These are phyloP conservation scores for Xylocopa sonorina DNA, from an alignment of 1,140 invertebrate species.

Conservation along the genomic window DNA sequence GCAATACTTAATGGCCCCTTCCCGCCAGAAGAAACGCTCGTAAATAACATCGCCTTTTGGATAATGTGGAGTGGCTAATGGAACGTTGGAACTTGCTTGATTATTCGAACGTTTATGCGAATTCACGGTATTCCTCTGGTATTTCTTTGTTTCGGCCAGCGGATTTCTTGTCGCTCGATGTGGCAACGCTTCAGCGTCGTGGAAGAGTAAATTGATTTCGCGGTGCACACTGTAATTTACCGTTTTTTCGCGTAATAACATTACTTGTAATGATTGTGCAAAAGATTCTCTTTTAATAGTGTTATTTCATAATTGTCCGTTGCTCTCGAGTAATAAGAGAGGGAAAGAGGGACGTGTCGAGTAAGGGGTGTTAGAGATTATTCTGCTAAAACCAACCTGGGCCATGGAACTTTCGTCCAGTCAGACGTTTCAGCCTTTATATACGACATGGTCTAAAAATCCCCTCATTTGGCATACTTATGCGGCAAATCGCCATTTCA, in stretches of 20 bases:
- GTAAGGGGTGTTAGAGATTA: neutral
- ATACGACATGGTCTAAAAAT: conserved; percentile 20
- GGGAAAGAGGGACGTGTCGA: no score
- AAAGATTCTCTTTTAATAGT: no score
- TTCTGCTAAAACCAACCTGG: no score
- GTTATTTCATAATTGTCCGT: no score
- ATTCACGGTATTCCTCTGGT: neutral
- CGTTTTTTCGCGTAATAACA: no score
- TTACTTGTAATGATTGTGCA: no score
- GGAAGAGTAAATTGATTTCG: no score
- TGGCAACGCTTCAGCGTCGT: neutral
- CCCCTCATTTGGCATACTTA: conserved; percentile 9
- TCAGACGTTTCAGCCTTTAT: neutral
- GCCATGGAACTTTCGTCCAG: no score
- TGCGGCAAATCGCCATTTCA: conserved; percentile 20
- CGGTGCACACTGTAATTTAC: no score
- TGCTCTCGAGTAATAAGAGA: no score
- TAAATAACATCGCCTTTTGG: conserved; percentile 20
- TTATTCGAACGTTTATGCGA: neutral
- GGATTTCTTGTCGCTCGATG: neutral
- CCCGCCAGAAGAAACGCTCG: neutral
- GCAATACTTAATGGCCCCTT: conserved; percentile 26
- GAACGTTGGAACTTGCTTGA: neutral
- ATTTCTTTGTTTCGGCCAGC: neutral
- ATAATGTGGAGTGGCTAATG: neutral